Evolutionary conservation across 2,797 vertebrate genomes (phyloP).

Genomic region (Gymnodraco acuticeps): DNA sequence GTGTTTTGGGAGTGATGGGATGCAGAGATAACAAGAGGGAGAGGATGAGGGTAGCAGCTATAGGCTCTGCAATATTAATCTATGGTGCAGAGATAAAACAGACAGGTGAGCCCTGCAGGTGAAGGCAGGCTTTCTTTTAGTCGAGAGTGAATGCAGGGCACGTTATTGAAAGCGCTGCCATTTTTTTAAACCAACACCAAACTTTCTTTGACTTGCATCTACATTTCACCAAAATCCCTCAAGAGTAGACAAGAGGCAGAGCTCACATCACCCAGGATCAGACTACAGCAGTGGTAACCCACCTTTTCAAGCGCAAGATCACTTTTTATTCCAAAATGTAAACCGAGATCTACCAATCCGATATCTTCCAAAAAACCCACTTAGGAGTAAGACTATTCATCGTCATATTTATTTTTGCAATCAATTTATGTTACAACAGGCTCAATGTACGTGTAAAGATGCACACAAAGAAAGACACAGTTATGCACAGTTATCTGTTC

Average conservation of each 20-base stretch:
- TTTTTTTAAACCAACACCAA: constrained; percentile 58
- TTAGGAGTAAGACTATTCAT: too few relatives aligned
- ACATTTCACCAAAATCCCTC: constrained; percentile 44
- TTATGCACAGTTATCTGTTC: too few relatives aligned
- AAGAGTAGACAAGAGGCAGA: constrained; percentile 38
- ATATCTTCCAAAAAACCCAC: too few relatives aligned
- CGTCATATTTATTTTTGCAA: too few relatives aligned
- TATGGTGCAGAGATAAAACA: constrained; percentile 64
- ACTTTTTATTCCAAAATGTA: too few relatives aligned
- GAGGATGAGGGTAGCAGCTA: constrained; percentile 57
- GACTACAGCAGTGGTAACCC: too few relatives aligned
- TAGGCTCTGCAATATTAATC: constrained; percentile 74
- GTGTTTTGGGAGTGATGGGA: constrained; percentile 56
- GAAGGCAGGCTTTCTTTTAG: constrained; percentile 62
- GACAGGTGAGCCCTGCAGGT: constrained; percentile 58
- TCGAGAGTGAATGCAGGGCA: constrained; percentile 53
- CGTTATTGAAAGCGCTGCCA: constrained; percentile 51
- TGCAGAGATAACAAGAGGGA: constrained; percentile 63
- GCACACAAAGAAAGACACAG: too few relatives aligned
- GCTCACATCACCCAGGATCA: constrained; percentile 53
- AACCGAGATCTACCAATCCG: too few relatives aligned
- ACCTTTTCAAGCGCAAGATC: too few relatives aligned
- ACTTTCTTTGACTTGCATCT: constrained; percentile 53
- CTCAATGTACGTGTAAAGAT: too few relatives aligned
- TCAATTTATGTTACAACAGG: too few relatives aligned